These are phyloP conservation scores for Antitype chi DNA, from an alignment of 2,888 invertebrate species.

Conservation along the genomic window DNA sequence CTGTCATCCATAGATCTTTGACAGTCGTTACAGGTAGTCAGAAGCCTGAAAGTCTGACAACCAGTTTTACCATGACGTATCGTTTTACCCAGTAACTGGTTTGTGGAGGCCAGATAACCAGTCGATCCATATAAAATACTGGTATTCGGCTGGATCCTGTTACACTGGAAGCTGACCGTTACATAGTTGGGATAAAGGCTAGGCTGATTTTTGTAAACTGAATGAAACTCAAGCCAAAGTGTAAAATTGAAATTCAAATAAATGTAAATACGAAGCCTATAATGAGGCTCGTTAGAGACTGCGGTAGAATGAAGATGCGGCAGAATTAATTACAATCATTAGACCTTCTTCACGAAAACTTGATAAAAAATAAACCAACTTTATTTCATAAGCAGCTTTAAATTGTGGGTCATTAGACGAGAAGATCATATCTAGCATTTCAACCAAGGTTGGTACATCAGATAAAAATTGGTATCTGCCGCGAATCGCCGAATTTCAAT, in stretches of 20 bases:
- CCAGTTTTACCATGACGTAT: too few relatives aligned
- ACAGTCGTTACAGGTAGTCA: too few relatives aligned
- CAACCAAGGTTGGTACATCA: too few relatives aligned
- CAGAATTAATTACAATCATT: conserved; percentile 43
- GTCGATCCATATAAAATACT: too few relatives aligned
- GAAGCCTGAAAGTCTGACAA: too few relatives aligned
- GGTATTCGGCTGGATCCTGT: too few relatives aligned
- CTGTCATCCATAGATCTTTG: too few relatives aligned
- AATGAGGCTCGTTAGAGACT: conserved; percentile 36
- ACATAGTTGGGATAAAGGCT: too few relatives aligned
- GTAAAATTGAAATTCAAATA: conserved; percentile 30
- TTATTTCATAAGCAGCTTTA: conserved; percentile 4
- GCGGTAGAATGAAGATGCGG: conserved; percentile 42
- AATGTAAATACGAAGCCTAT: conserved; percentile 17
- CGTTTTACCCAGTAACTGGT: too few relatives aligned
- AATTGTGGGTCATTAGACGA: conserved; percentile 2
- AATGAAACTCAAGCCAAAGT: not conserved
- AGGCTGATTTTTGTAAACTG: too few relatives aligned
- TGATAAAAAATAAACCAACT: conserved; percentile 18
- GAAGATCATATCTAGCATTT: not conserved
- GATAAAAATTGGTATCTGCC: not conserved
- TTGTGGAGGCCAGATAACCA: too few relatives aligned
- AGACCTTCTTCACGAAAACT: conserved; percentile 24
- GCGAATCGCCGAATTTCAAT: not conserved
- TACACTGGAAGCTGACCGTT: too few relatives aligned